Base-by-base conservation (phyloP, 2,888 invertebrate species). In the Tribolium freemani region DNA sequence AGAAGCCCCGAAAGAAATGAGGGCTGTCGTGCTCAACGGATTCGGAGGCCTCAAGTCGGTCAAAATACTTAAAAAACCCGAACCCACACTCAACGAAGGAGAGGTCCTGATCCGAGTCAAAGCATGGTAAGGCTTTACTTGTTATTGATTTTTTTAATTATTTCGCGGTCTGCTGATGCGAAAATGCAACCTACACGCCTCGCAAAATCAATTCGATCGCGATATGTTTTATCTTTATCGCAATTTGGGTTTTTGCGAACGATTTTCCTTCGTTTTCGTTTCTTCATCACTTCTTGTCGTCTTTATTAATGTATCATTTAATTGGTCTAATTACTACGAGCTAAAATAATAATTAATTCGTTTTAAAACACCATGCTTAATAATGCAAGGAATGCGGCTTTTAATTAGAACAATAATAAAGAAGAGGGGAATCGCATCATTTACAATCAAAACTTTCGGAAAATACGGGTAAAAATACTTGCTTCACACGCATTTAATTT, bases 21-120 rank as follows among this genome's bases (percentile, higher is more conserved):
- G 93, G 84, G 94, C 94, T 69, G 92, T 96, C 80, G 93, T 95
- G 76, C 90, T 96, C 79, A 93, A 93, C 77, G 93, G 94, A 81
- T 96, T 95, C 87, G 96, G 96, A 46, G 95, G 95, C 50, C 89
- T 95, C 75, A 95, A 95, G 87, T 92, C 93, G 84, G 93, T 96
- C 80, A 95, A 95, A 88, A 92, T 94, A 78, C 89, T 92, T 82
- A 94, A 92, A 87, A 93, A 93, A 84, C 93, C 94, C 21, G 94
- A 94, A 85, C 93, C 94, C 46, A 87, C 91, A 78, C 84, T 90
- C 68, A 89, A 88, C 79, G 92, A 93, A 84, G 93, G 93, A 80
- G 93, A 96, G 86, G 93, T 96, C 75, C 89, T 95, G 72, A 93
- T 96, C 83, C 90, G 94, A 78, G 94, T 95, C 69, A 94, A 93